phyloP scores from a whole-genome alignment of 2,888 invertebrate species.

The Heliconius erato region DNA sequence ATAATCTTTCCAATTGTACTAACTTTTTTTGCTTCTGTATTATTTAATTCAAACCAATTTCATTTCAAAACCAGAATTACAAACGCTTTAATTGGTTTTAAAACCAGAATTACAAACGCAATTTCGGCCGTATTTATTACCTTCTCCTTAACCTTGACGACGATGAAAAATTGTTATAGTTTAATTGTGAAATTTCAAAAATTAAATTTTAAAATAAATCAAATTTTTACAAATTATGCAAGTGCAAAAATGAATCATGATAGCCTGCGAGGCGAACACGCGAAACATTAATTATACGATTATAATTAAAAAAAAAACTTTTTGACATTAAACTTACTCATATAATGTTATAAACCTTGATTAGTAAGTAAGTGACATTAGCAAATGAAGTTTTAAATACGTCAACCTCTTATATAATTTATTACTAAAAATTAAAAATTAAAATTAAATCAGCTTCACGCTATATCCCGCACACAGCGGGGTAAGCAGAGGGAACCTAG shows the following conservation, averaged over 20 bases:
- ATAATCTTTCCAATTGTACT: too few species aligned
- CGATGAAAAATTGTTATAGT: too few species aligned
- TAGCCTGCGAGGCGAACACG: constrained; percentile 27
- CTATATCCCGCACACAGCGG: too few species aligned
- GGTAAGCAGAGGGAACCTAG: too few species aligned
- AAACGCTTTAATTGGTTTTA: too few species aligned
- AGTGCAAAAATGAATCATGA: constrained; percentile 32
- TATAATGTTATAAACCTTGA: background rate
- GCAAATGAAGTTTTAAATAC: background rate
- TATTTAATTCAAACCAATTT: too few species aligned
- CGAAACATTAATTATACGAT: constrained; percentile 23
- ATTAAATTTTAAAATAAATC: background rate
- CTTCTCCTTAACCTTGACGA: background rate
- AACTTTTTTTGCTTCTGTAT: too few species aligned
- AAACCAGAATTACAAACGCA: too few species aligned
- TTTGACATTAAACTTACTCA: background rate
- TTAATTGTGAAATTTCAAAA: background rate
- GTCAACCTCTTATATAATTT: background rate
- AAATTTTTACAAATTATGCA: constrained; percentile 1
- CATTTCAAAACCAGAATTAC: too few species aligned
- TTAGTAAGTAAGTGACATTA: background rate
- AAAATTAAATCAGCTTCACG: background rate
- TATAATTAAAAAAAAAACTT: background rate
- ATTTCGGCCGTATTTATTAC: background rate
- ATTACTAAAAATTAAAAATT: background rate